phyloP scores from a whole-genome alignment of 2,888 invertebrate genomes.

The Dorcus hopei region DNA sequence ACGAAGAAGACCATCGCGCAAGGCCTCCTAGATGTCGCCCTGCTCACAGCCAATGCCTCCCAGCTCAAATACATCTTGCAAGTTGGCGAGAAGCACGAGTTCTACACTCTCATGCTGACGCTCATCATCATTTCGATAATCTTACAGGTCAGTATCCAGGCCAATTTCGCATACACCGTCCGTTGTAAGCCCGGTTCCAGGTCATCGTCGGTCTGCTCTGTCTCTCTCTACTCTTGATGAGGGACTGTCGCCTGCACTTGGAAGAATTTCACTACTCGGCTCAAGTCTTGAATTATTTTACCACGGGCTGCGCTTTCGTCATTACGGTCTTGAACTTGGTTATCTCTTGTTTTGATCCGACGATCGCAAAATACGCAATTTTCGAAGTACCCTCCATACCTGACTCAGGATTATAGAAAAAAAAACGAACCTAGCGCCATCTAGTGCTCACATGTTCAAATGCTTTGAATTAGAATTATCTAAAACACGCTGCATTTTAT shows the following conservation, averaged over 20 bases:
- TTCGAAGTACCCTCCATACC: constrained; percentile 27
- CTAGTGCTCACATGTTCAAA: constrained; percentile 1
- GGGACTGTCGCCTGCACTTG: constrained; percentile 73
- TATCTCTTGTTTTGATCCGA: constrained; percentile 77
- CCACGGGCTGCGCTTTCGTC: constrained; percentile 67
- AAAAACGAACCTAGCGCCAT: constrained; percentile 4
- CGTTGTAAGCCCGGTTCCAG: constrained; percentile 46
- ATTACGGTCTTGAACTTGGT: constrained; percentile 74
- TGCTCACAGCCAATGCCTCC: constrained; percentile 84
- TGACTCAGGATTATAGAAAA: constrained; percentile 4
- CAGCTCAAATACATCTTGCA: constrained; percentile 84
- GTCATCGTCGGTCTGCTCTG: constrained; percentile 72
- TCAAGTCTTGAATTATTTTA: constrained; percentile 65
- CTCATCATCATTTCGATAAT: constrained; percentile 80
- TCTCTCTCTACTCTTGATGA: constrained; percentile 68
- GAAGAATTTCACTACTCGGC: constrained; percentile 68
- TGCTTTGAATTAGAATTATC: not conserved
- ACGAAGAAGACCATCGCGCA: constrained; percentile 91
- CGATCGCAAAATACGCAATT: constrained; percentile 54
- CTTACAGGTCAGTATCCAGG: constrained; percentile 66
- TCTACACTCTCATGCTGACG: constrained; percentile 76
- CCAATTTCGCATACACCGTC: not conserved
- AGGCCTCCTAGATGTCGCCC: constrained; percentile 84
- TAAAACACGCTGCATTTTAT: too few relatives aligned
- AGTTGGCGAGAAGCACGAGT: constrained; percentile 81